phyloP scores from a whole-genome alignment of 2,113 vertebrate genomes.

The Nerophis ophidion region DNA sequence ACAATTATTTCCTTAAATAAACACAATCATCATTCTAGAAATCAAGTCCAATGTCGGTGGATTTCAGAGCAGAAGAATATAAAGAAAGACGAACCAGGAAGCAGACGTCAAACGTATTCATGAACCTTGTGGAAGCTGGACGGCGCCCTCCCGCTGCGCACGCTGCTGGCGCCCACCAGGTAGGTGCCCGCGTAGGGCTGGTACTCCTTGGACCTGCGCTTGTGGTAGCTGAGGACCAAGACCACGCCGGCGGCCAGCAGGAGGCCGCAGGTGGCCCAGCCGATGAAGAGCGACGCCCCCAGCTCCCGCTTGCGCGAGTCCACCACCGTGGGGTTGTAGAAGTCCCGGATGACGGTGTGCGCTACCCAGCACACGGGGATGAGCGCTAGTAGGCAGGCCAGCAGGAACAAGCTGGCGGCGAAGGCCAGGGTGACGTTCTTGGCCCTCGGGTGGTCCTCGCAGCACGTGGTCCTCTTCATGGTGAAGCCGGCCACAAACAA shows the following conservation, averaged over 20 bases:
- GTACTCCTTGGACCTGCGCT: conserved; percentile 37
- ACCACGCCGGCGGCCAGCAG: conserved; percentile 60
- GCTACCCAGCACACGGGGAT: conserved; percentile 71
- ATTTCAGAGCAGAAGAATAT: too few species aligned
- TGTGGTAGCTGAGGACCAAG: conserved; percentile 53
- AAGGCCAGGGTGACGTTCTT: conserved; percentile 62
- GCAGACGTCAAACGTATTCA: conserved; percentile 44
- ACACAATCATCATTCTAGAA: not conserved
- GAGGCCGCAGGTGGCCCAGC: conserved; percentile 65
- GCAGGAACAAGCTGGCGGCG: conserved; percentile 60
- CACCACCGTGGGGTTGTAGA: conserved; percentile 58
- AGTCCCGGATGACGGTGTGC: conserved; percentile 61
- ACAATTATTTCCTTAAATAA: too few species aligned
- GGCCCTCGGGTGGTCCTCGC: conserved; percentile 24
- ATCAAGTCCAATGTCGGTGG: too few species aligned
- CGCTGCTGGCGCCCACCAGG: not conserved
- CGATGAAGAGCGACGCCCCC: conserved; percentile 67
- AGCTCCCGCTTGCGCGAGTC: conserved; percentile 67
- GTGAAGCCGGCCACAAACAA: conserved; percentile 60
- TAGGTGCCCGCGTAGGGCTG: not conserved
- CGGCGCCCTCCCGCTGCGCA: not conserved
- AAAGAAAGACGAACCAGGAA: too few species aligned
- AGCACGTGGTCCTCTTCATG: conserved; percentile 53
- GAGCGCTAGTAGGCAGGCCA: conserved; percentile 59
- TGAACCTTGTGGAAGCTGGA: conserved; percentile 34